Conservation (phyloP, 2,113 vertebrate species). For the Narcine bancroftii region DNA sequence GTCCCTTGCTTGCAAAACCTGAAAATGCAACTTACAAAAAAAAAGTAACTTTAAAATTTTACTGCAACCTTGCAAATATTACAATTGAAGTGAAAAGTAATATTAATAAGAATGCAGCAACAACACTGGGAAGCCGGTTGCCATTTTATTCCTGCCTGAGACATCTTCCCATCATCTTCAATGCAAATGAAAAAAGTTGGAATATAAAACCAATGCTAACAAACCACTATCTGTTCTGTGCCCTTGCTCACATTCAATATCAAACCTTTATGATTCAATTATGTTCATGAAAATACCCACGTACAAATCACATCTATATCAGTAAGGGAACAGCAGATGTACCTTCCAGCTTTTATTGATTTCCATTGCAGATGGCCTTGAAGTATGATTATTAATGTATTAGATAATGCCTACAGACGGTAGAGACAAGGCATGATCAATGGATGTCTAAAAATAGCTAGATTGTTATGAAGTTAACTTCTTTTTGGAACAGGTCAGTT, state of each 20-base stretch:
- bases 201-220: background rate
- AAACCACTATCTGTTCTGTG: background rate
- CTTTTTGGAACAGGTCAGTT: background rate
- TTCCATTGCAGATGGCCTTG: constrained; percentile 18
- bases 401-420: background rate
- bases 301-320: too few species aligned
- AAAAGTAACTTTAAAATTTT: background rate
- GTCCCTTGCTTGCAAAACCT: background rate
- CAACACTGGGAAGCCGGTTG: background rate
- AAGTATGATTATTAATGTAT: constrained; percentile 16
- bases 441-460: background rate
- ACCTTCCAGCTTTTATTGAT: background rate
- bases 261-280: background rate
- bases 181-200: background rate
- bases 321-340: background rate
- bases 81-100: background rate
- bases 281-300: background rate
- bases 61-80: background rate
- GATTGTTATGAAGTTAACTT: background rate
- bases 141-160: background rate
- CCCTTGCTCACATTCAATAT: background rate
- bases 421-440: background rate
- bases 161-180: background rate
- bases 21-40: background rate
- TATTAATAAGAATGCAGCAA: background rate